Evolutionary conservation across 2,113 vertebrate species (phyloP).

Genomic region (Prochilodus magdalenae): DNA sequence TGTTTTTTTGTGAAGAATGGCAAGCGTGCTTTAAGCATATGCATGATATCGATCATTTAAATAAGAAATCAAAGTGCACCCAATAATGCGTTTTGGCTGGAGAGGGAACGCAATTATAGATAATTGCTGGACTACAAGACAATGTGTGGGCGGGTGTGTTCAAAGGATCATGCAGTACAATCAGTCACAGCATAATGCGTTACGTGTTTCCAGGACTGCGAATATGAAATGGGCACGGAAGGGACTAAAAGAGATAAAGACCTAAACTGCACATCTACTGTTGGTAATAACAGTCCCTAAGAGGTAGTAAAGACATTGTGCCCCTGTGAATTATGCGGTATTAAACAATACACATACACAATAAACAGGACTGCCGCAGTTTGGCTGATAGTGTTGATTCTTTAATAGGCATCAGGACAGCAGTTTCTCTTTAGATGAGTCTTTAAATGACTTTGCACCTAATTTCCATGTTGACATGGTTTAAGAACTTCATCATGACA

Average conservation of each 20-base stretch:
- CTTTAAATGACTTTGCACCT: too few relatives aligned
- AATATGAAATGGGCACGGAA: constrained; percentile 33
- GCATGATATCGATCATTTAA: constrained; percentile 64
- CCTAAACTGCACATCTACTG: background rate
- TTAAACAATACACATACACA: background rate
- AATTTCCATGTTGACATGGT: too few relatives aligned
- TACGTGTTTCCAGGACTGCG: constrained; percentile 16
- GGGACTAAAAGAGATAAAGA: constrained; percentile 3
- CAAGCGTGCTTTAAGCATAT: constrained; percentile 26
- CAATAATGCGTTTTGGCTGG: constrained; percentile 63
- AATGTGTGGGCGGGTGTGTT: constrained; percentile 60
- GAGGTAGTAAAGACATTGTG: background rate
- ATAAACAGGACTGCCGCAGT: too few relatives aligned
- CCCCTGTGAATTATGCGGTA: background rate
- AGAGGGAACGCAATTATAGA: constrained; percentile 70
- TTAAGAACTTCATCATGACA: too few relatives aligned
- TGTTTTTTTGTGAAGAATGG: constrained; percentile 40
- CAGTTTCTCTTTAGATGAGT: too few relatives aligned
- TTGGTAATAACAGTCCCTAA: constrained; percentile 41
- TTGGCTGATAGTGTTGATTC: too few relatives aligned
- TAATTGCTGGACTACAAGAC: constrained; percentile 68
- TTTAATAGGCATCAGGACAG: too few relatives aligned
- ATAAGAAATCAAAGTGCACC: constrained; percentile 68
- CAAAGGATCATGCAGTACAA: constrained; percentile 62
- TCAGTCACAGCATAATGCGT: constrained; percentile 49